These are phyloP conservation scores for Bombylius major DNA, from an alignment of 2,888 invertebrate genomes.

Conservation along the genomic window DNA sequence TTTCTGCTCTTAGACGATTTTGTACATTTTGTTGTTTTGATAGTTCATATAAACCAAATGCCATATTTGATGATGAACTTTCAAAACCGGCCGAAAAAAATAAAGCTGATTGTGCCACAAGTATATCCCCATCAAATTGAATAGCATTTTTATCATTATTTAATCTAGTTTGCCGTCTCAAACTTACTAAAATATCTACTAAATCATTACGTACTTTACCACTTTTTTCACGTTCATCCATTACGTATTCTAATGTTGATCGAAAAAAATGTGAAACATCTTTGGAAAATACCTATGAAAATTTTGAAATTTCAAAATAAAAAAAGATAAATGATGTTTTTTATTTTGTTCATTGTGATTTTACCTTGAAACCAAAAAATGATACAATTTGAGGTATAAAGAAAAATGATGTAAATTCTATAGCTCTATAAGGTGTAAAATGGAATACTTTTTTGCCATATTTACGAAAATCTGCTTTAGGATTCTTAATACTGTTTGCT, in stretches of 20 bases:
- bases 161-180: slow-evolving; percentile 23
- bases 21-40: slow-evolving; percentile 26
- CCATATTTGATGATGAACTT: slow-evolving; percentile 23
- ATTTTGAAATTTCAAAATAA: slow-evolving; percentile 28
- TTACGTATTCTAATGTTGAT: slow-evolving; percentile 30
- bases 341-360: slow-evolving; percentile 13
- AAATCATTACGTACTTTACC: slow-evolving; percentile 37
- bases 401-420: slow-evolving; percentile 26
- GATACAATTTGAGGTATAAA: slow-evolving; percentile 28
- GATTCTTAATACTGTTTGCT: slow-evolving; percentile 27
- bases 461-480: slow-evolving; percentile 25
- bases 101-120: slow-evolving; percentile 13
- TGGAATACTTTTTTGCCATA: slow-evolving; percentile 22
- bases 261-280: slow-evolving; percentile 31
- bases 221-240: slow-evolving; percentile 32
- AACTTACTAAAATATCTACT: slow-evolving; percentile 38
- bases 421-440: slow-evolving; percentile 18
- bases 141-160: not conserved
- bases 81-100: slow-evolving; percentile 15
- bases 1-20: slow-evolving; percentile 24
- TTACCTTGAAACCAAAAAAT: slow-evolving; percentile 22
- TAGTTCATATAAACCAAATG: slow-evolving; percentile 24
- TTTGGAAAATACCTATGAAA: slow-evolving; percentile 23
- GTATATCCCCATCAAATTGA: slow-evolving; percentile 7
- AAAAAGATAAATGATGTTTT: not conserved